phyloP scores from a whole-genome alignment of 2,113 vertebrate genomes.

The Campylorhamphus procurvoides region DNA sequence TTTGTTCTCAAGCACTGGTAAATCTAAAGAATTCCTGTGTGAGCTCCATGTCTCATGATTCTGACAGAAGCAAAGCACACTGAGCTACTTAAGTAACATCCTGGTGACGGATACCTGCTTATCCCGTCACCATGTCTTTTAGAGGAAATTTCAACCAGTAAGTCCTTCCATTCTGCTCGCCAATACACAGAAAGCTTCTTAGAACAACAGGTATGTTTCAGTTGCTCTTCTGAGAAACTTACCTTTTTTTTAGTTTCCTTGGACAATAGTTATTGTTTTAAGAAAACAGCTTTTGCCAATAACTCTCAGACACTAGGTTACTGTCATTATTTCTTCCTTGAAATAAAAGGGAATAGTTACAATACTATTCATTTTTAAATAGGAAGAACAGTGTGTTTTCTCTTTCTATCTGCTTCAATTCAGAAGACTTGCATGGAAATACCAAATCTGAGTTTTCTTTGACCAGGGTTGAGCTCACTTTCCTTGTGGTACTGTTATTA shows the following conservation, averaged over 20 bases:
- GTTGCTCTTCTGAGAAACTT: neutral
- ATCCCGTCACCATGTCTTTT: neutral
- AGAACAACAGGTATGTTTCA: neutral
- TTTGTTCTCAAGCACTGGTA: constrained; percentile 15
- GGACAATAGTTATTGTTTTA: neutral
- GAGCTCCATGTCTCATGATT: neutral
- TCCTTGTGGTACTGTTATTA: neutral
- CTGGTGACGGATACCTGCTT: neutral
- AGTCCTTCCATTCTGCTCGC: neutral
- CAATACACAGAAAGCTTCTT: neutral
- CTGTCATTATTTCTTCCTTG: neutral
- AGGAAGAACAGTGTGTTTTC: neutral
- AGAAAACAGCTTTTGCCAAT: neutral
- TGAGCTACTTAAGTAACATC: neutral
- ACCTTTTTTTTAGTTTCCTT: neutral
- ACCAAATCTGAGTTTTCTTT: neutral
- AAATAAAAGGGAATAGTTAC: neutral
- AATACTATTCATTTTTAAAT: neutral
- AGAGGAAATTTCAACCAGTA: neutral
- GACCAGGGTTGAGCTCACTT: neutral
- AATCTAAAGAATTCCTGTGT: constrained; percentile 9
- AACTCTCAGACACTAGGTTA: neutral
- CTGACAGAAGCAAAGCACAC: neutral
- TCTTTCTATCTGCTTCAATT: neutral
- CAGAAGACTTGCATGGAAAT: neutral